phyloP scores from a whole-genome alignment of 2,113 vertebrate genomes.

The Psettodes erumei region DNA sequence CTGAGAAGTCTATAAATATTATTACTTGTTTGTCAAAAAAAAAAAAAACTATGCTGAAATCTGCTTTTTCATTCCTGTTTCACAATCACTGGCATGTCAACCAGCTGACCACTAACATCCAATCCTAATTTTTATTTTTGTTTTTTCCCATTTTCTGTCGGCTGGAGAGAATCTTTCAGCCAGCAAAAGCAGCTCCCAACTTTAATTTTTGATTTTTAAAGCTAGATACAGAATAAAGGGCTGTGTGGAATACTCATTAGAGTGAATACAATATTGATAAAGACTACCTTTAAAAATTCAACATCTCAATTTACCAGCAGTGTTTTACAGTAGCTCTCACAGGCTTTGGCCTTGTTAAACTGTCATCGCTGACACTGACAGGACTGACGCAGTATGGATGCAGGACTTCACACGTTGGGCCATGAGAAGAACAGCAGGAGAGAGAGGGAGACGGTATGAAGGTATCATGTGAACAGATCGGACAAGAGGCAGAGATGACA shows the following conservation, averaged over 20 bases:
- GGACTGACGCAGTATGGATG: neutral
- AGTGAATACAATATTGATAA: neutral
- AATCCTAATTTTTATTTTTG: neutral
- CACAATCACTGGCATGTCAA: neutral
- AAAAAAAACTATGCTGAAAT: no score
- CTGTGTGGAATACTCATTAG: neutral
- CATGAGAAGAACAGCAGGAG: neutral
- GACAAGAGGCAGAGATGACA: conserved; percentile 58
- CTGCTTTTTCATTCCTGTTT: neutral
- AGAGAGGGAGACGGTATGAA: neutral
- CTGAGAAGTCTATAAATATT: no score
- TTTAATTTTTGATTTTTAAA: neutral
- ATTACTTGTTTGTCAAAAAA: no score
- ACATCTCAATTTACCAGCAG: neutral
- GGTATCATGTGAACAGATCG: conserved; percentile 30
- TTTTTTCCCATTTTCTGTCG: neutral
- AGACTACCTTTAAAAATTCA: neutral
- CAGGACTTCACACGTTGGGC: neutral
- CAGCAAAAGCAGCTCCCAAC: no score
- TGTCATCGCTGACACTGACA: neutral
- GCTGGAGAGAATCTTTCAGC: neutral
- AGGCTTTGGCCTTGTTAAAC: neutral
- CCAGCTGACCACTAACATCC: neutral
- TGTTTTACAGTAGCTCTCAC: conserved; percentile 2
- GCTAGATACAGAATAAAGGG: neutral